Evolutionary conservation across 2,888 invertebrate species (phyloP), one percentile per base, ranked within the genome.

Genomic region (Tuta absoluta): DNA sequence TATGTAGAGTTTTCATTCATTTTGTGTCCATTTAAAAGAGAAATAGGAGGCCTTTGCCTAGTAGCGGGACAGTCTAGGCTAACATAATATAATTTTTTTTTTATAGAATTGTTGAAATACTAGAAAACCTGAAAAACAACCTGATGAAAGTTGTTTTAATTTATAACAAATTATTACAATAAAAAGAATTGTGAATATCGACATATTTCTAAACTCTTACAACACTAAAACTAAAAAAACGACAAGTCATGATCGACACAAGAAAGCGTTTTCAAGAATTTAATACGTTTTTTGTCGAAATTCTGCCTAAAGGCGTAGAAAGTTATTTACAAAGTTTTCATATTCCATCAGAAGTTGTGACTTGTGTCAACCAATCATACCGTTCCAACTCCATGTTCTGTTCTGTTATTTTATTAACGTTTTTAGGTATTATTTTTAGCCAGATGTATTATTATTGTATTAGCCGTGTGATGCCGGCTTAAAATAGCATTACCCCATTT

Each of bases 221-320:
- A 53, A 12, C 23, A 21, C 51, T 21, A 53, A 14, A 21, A 24
- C n/a, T n/a, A n/a, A n/a, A 21, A 53, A 14, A 53, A 53, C 23
- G 51, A 53, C 51, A 24, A 71, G 72, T 67, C 49, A 58, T 72
- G 72, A 69, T 61, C 64, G 71, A 72, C 72, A 67, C 66, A 41
- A 67, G 67, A 66, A 68, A 67, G 71, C 68, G 68, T 66, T 70
- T 73, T 73, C 72, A 66, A 67, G n/a, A 75, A 74, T 70, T 66
- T 69, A 72, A 72, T 72, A 66, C 71, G 65, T 64, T 68, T 72
- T 73, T 75, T 67, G 68, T 59, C 65, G 17, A 63, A 63, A 56
- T 62, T 62, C 7, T 11, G 33, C n/a, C 51, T 12, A 53, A 62
- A 23, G 17, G n/a, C 48, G 24, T 53, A 23, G 24, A 56, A 60